These are phyloP conservation scores for Brachionichthys hirsutus DNA, from an alignment of 2,113 vertebrate species.

Conservation along the genomic window DNA sequence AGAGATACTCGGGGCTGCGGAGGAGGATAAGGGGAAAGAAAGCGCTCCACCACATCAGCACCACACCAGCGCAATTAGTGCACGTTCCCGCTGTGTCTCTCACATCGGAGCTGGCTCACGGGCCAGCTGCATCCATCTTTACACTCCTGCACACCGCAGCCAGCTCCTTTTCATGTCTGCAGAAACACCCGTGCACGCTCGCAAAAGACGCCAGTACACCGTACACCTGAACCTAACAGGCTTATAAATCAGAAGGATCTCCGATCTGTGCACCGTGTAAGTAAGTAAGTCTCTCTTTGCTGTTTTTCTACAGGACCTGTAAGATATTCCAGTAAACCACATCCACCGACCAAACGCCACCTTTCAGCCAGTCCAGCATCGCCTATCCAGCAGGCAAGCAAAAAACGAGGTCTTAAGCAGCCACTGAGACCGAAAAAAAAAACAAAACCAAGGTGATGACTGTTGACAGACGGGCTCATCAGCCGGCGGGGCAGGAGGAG, in stretches of 20 bases:
- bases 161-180: conserved; percentile 49
- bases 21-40: conserved; percentile 41
- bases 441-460: conserved; percentile 17
- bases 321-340: conserved; percentile 50
- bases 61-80: conserved; percentile 62
- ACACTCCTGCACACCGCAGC: conserved; percentile 51
- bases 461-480: conserved; percentile 28
- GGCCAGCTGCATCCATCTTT: conserved; percentile 62
- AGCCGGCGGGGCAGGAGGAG: conserved; percentile 13
- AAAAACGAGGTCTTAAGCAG: conserved; percentile 28
- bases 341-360: conserved; percentile 28
- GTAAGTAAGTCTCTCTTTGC: conserved; percentile 10
- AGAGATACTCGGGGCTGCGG: conserved; percentile 43
- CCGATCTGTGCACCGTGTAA: too few species aligned
- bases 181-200: conserved; percentile 2
- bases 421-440: conserved; percentile 30
- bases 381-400: conserved; percentile 37
- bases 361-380: conserved; percentile 34
- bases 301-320: conserved; percentile 64
- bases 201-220: background rate
- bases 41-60: conserved; percentile 19
- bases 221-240: background rate
- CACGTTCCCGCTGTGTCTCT: conserved; percentile 67
- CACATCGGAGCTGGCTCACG: conserved; percentile 51
- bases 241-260: background rate